phyloP scores from a whole-genome alignment of 2,888 invertebrate genomes.

The Drosophila silvestris region DNA sequence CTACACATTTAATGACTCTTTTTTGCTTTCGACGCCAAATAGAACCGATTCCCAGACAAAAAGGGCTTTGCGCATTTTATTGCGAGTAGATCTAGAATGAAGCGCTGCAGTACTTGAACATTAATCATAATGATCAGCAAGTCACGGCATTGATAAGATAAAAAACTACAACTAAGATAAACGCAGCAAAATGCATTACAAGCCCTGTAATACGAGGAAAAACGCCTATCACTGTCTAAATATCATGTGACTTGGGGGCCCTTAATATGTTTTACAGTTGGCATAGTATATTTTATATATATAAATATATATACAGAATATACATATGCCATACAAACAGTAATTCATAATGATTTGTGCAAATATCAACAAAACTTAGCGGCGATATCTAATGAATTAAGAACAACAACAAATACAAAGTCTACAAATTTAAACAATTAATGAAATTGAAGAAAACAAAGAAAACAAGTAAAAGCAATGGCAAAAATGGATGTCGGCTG shows the following conservation, averaged over 20 bases:
- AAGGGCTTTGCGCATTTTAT: constrained; percentile 24
- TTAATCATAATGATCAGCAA: constrained; percentile 15
- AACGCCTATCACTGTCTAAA: constrained; percentile 22
- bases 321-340: constrained; percentile 1
- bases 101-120: background rate
- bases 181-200: background rate
- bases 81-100: background rate
- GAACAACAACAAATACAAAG: constrained; percentile 50
- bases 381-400: constrained; percentile 24
- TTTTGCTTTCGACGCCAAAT: background rate
- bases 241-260: constrained; percentile 58
- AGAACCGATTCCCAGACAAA: constrained; percentile 10
- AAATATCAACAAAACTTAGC: constrained; percentile 45
- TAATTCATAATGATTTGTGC: constrained; percentile 51
- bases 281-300: background rate
- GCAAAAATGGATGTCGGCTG: constrained; percentile 47
- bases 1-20: constrained; percentile 32
- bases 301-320: background rate
- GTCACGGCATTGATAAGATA: constrained; percentile 18
- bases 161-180: constrained; percentile 22
- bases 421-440: constrained; percentile 29
- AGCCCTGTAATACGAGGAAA: background rate
- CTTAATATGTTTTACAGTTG: constrained; percentile 52
- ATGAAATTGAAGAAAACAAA: constrained; percentile 5
- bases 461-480: background rate